Percentiles rank a stretch among this genome's conserved stretches.
Evolutionary conservation across 2,797 vertebrate species (phyloP).

Genomic region (Selene dorsalis): DNA sequence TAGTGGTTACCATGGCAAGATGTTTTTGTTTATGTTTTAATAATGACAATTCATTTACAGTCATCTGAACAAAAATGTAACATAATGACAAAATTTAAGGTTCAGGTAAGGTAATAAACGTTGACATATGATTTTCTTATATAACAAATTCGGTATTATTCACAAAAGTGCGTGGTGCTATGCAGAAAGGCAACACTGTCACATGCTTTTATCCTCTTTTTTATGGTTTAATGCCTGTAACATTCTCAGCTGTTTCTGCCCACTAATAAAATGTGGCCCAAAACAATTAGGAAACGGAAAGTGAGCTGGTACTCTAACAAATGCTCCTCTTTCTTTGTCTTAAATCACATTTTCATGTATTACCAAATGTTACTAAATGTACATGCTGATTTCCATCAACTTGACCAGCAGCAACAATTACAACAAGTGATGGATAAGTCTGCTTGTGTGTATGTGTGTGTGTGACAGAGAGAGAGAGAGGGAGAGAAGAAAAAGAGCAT

Average conservation of each 20-base stretch:
- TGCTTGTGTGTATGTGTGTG: not conserved
- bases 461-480: not conserved
- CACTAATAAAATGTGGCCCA: not conserved
- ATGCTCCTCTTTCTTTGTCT: not conserved
- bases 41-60: not conserved
- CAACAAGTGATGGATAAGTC: not conserved
- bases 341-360: not conserved
- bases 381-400: not conserved
- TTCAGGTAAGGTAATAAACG: not conserved
- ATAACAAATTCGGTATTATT: not conserved
- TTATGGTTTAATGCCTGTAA: not conserved
- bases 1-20: not conserved
- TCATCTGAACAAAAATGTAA: not conserved
- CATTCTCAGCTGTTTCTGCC: not conserved
- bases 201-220: not conserved
- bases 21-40: not conserved
- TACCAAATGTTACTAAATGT: not conserved
- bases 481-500: not conserved
- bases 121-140: no score
- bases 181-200: not conserved
- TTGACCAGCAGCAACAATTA: not conserved
- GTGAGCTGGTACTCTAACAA: not conserved
- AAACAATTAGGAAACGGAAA: not conserved
- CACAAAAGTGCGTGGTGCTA: not conserved
- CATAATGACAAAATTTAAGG: not conserved